These are phyloP conservation scores for Andrena camellia DNA, from an alignment of 2,888 invertebrate species.

Conservation along the genomic window DNA sequence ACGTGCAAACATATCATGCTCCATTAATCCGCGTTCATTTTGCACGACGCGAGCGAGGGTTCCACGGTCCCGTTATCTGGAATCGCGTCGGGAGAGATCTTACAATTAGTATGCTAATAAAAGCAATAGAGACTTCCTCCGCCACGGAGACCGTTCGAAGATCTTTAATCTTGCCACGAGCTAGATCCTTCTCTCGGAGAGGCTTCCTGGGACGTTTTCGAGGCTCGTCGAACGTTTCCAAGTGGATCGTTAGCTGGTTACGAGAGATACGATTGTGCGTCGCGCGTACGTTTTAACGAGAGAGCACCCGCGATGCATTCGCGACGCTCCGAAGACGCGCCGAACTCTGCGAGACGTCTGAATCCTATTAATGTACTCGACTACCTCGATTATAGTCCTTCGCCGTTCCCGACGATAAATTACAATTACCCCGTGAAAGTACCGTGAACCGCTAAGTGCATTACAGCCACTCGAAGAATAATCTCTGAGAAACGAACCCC, in stretches of 20 bases:
- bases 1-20: conserved; percentile 2
- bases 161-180: conserved; percentile 31
- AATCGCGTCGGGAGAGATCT: conserved; percentile 35
- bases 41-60: background rate
- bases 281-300: conserved; percentile 28
- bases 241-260: conserved; percentile 41
- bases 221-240: conserved; percentile 29
- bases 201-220: conserved; percentile 9
- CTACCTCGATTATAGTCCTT: conserved; percentile 52
- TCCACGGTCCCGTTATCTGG: conserved; percentile 20
- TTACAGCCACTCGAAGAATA: conserved; percentile 30
- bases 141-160: background rate
- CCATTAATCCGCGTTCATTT: conserved; percentile 22
- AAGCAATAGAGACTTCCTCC: conserved; percentile 51
- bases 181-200: background rate
- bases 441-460: conserved; percentile 36
- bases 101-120: conserved; percentile 56
- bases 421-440: conserved; percentile 57
- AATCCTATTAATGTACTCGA: conserved; percentile 67
- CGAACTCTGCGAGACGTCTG: conserved; percentile 36
- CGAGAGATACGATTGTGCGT: conserved; percentile 57
- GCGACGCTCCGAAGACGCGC: conserved; percentile 36
- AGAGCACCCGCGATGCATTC: conserved; percentile 34
- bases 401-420: conserved; percentile 53
- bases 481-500: background rate